Evolutionary conservation across 2,888 invertebrate species (phyloP).

Genomic region (Aspidapion aeneum): DNA sequence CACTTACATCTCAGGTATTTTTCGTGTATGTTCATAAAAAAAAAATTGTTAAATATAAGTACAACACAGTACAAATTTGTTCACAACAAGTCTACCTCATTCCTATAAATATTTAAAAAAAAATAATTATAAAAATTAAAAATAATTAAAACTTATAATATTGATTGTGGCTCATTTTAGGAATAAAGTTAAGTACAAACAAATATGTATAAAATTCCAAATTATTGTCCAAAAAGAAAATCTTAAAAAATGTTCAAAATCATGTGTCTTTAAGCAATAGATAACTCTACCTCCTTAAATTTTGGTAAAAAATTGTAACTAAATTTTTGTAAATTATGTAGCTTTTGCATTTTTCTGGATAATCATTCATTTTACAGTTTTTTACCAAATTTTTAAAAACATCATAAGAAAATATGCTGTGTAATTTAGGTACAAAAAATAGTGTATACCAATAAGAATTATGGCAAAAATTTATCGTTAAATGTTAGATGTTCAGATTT

Average conservation of each 20-base stretch:
- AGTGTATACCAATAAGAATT: background rate
- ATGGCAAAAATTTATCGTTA: background rate
- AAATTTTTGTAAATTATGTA: background rate
- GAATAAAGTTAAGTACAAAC: background rate
- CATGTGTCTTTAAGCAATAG: background rate
- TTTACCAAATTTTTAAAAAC: background rate
- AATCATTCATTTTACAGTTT: background rate
- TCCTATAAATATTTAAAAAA: background rate
- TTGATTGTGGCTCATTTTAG: background rate
- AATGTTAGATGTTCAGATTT: background rate
- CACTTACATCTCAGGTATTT: too few species aligned
- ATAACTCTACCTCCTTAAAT: background rate
- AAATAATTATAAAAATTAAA: background rate
- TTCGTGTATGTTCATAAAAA: too few species aligned
- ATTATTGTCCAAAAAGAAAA: background rate
- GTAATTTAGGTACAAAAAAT: background rate
- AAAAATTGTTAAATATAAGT: constrained; percentile 6
- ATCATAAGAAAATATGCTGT: background rate
- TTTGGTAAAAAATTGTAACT: background rate
- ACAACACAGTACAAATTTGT: background rate
- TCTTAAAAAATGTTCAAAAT: background rate
- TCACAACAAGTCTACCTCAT: constrained; percentile 8
- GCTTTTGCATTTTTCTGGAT: background rate
- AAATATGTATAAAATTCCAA: background rate
- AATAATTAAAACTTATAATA: background rate